Evolutionary conservation across 2,797 vertebrate species (phyloP).

Genomic region (Myotis findleyi): DNA sequence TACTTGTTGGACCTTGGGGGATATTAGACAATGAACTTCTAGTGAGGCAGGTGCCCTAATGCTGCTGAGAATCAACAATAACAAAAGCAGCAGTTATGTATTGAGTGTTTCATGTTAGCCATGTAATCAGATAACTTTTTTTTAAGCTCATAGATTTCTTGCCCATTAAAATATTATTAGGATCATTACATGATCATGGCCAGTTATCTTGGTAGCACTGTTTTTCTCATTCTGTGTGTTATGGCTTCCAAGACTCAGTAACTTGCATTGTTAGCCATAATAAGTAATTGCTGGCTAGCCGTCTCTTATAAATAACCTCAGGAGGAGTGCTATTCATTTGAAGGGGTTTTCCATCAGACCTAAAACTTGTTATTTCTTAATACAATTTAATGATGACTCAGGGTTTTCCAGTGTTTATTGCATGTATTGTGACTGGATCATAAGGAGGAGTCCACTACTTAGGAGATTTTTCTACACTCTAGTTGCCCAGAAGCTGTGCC

Average conservation of each 20-base stretch:
- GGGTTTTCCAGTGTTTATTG: background rate
- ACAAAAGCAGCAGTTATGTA: background rate
- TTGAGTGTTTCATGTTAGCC: background rate
- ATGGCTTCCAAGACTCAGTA: background rate
- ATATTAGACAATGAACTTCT: background rate
- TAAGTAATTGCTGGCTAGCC: background rate
- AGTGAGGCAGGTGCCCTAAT: background rate
- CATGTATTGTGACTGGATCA: accelerated
- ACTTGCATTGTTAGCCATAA: background rate
- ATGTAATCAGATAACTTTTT: background rate
- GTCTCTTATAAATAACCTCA: background rate
- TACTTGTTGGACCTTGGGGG: background rate
- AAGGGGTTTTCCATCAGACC: background rate
- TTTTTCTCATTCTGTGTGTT: background rate
- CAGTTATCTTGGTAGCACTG: background rate
- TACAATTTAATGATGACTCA: background rate
- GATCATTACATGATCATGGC: background rate
- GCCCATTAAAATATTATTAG: background rate
- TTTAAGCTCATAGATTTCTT: background rate
- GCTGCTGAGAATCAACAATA: background rate
- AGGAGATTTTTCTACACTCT: conserved; percentile 33
- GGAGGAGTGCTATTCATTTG: background rate
- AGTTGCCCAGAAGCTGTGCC: conserved; percentile 97
- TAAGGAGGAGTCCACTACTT: background rate
- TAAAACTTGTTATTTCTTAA: conserved; percentile 15